A percentile compares a stretch with the other conserved stretches of the same genome.
Conservation (phyloP, 2,797 vertebrate genomes). For the Phrynocephalus forsythii region DNA sequence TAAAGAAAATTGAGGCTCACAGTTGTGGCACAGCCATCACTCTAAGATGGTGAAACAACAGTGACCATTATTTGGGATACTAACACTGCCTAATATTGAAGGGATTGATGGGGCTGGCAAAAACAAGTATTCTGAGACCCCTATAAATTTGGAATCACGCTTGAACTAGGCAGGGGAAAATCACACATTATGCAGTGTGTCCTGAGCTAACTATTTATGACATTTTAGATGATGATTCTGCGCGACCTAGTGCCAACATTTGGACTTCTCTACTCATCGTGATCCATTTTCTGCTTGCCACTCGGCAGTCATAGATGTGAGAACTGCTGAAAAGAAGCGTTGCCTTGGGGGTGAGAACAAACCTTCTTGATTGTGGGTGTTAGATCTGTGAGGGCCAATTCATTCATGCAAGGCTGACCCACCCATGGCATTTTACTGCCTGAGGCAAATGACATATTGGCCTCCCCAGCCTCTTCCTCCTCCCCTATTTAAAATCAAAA, state of each 20-base stretch:
- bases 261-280: background rate
- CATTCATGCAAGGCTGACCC: background rate
- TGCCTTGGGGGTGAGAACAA: background rate
- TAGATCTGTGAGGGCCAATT: background rate
- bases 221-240: background rate
- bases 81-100: too few species aligned
- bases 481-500: too few species aligned
- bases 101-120: too few species aligned
- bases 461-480: too few species aligned
- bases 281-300: background rate
- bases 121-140: background rate
- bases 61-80: too few species aligned
- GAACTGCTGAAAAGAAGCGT: background rate
- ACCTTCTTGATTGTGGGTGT: background rate
- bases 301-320: background rate
- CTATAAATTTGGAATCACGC: background rate
- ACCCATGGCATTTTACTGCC: too few species aligned
- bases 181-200: background rate
- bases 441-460: too few species aligned
- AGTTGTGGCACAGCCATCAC: background rate
- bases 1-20: too few species aligned
- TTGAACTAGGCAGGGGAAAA: background rate
- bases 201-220: background rate
- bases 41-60: background rate
- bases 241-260: background rate